Percentiles rank a stretch among this genome's conserved stretches.
Conservation (phyloP, 2,113 vertebrate genomes). For the Bungarus multicinctus region DNA sequence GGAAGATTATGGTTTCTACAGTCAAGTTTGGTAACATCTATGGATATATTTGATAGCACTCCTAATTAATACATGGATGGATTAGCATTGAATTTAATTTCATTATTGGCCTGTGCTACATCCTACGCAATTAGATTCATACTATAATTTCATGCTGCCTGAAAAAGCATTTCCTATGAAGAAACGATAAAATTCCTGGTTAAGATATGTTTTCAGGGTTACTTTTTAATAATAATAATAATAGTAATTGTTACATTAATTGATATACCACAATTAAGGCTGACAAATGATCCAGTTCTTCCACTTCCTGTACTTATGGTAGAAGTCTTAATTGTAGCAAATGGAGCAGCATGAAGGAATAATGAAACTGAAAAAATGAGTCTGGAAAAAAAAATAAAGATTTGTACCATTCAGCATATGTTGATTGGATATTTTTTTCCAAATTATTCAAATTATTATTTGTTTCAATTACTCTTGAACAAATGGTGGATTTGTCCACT, state of each 20-base stretch:
- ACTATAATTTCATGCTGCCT: conserved; percentile 43
- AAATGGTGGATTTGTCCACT: neutral
- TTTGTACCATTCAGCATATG: neutral
- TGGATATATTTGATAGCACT: neutral
- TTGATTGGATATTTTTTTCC: neutral
- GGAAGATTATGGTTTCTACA: neutral
- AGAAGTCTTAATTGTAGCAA: neutral
- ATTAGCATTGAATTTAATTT: conserved; percentile 1
- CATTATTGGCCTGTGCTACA: conserved; percentile 11
- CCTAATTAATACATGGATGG: neutral
- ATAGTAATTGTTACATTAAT: neutral
- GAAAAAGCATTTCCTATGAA: conserved; percentile 27
- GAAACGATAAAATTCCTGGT: conserved; percentile 59
- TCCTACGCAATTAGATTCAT: conserved; percentile 27
- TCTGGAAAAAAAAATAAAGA: neutral
- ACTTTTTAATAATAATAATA: conserved; percentile 39
- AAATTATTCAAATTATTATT: neutral
- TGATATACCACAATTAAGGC: neutral
- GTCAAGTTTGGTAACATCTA: neutral
- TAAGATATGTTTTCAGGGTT: neutral
- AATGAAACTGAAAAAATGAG: neutral
- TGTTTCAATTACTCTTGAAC: neutral
- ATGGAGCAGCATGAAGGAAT: neutral
- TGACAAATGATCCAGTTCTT: neutral
- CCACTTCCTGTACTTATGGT: neutral